Evolutionary conservation across 2,888 invertebrate genomes (phyloP).

Genomic region (Phymatocera aterrima): DNA sequence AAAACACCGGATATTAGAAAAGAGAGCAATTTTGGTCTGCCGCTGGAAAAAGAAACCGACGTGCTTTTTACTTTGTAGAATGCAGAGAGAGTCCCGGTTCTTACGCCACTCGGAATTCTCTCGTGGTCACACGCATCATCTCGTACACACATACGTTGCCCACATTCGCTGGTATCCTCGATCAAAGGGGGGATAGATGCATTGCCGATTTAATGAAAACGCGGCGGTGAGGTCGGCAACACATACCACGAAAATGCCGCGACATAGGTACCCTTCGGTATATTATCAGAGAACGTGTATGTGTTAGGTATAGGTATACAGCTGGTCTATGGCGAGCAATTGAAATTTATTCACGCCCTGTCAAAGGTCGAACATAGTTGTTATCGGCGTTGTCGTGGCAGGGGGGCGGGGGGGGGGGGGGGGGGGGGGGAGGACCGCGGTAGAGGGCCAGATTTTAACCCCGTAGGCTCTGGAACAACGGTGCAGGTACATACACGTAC

Average conservation of each 20-base stretch:
- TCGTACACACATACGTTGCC: constrained; percentile 3
- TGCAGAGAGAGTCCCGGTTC: background rate
- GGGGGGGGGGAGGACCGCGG: background rate
- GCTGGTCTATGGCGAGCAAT: background rate
- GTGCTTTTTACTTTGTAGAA: background rate
- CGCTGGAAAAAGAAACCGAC: background rate
- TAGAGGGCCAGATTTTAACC: constrained; percentile 14
- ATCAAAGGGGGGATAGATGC: constrained; percentile 34
- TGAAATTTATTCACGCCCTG: constrained; percentile 35
- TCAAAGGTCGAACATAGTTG: constrained; percentile 32
- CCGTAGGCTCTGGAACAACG: background rate
- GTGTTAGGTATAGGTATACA: too few relatives aligned
- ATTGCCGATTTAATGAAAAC: constrained; percentile 30
- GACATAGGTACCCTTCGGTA: background rate
- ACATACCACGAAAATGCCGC: background rate
- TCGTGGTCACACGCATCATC: too few relatives aligned
- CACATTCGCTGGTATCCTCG: background rate
- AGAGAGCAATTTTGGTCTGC: background rate
- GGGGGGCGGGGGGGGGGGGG: background rate
- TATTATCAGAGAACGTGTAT: background rate
- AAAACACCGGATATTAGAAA: constrained; percentile 13
- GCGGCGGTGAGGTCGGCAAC: background rate
- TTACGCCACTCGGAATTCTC: background rate
- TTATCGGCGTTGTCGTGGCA: background rate
- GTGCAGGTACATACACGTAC: background rate